Conservation (phyloP, 1,140 invertebrate genomes). For the Zaprionus ornatus region DNA sequence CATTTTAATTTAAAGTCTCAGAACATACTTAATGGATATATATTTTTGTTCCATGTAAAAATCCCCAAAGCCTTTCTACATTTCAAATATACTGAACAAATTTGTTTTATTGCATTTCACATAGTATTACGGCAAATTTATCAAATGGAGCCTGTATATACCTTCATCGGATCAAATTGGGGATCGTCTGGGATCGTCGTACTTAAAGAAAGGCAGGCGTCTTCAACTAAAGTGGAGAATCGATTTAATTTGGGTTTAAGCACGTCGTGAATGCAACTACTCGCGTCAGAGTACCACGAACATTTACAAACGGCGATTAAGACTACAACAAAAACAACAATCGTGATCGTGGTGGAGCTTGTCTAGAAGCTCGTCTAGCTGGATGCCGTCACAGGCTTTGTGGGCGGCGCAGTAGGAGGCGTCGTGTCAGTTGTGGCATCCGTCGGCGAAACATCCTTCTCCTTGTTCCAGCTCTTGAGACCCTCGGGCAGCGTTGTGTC, state of each 20-base stretch:
- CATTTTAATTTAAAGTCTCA: not conserved
- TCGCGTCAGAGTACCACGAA: slow-evolving; percentile 18
- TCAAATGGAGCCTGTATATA: not conserved
- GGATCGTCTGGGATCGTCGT: not conserved
- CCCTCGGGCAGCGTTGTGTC: slow-evolving; percentile 98
- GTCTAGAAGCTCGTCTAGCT: slow-evolving; percentile 27
- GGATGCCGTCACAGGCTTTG: slow-evolving; percentile 65
- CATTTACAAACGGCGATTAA: slow-evolving; percentile 32
- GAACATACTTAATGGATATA: slow-evolving; percentile 9
- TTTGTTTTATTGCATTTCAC: slow-evolving; percentile 39
- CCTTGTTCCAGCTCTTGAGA: slow-evolving; percentile 96
- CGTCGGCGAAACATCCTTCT: slow-evolving; percentile 82
- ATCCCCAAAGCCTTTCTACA: slow-evolving; percentile 1
- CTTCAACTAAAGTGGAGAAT: slow-evolving; percentile 22
- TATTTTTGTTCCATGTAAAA: not conserved
- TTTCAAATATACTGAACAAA: slow-evolving; percentile 4
- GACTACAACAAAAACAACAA: slow-evolving; percentile 40
- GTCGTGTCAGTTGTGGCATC: slow-evolving; percentile 50
- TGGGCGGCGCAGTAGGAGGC: slow-evolving; percentile 50
- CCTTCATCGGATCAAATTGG: not conserved
- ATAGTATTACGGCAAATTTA: slow-evolving; percentile 54
- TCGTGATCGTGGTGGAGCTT: not conserved
- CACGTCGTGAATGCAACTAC: slow-evolving; percentile 30
- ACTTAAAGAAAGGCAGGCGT: not conserved
- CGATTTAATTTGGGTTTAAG: slow-evolving; percentile 11